These are phyloP conservation scores for Platyura marginata DNA, from an alignment of 1,140 invertebrate genomes.

Conservation along the genomic window DNA sequence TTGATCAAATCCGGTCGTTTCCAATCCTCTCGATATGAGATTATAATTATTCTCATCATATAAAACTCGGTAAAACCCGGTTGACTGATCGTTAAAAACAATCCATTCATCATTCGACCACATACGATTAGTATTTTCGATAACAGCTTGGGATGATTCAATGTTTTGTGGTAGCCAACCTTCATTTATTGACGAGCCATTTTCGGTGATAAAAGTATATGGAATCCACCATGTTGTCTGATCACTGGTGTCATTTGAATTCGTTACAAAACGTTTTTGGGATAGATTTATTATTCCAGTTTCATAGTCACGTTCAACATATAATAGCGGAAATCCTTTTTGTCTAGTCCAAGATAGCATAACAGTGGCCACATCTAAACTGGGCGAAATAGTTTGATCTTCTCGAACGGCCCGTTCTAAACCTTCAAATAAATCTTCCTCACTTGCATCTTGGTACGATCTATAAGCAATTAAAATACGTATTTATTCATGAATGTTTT, in stretches of 20 bases:
- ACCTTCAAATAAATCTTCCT: conserved; percentile 36
- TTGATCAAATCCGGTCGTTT: not conserved
- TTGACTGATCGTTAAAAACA: not conserved
- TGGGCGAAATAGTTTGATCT: conserved; percentile 11
- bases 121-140: not conserved
- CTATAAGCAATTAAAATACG: conserved; percentile 5
- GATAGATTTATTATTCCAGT: conserved; percentile 27
- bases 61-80: not conserved
- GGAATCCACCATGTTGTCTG: not conserved
- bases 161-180: not conserved
- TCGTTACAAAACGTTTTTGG: conserved; percentile 25
- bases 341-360: conserved; percentile 42
- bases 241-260: not conserved
- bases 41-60: not conserved
- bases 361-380: conserved; percentile 19
- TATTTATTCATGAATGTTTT: not conserved
- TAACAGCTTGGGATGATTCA: not conserved
- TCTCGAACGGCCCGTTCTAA: conserved; percentile 26
- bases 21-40: not conserved
- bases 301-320: conserved; percentile 27
- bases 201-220: not conserved
- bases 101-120: not conserved
- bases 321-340: conserved; percentile 28
- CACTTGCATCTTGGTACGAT: conserved; percentile 26
- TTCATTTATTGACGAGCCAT: not conserved